Evolutionary conservation across 2,797 vertebrate species (phyloP).

Genomic region (Sebastes hopkinsi): DNA sequence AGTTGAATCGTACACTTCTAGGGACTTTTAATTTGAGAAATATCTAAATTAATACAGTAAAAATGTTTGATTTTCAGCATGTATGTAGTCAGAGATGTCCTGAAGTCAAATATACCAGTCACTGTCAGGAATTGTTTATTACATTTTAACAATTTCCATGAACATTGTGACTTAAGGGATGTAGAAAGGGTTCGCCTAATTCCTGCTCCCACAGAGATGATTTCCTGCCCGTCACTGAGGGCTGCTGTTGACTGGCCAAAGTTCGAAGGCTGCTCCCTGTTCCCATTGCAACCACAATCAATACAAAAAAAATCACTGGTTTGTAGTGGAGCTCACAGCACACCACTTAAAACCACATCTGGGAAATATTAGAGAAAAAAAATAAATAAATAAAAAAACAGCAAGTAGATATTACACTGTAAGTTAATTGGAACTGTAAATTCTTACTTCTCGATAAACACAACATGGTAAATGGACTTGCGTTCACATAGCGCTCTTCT

Average conservation of each 20-base stretch:
- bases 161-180: neutral
- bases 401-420: neutral
- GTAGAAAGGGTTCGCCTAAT: neutral
- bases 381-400: neutral
- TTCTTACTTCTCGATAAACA: neutral
- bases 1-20: too few relatives aligned
- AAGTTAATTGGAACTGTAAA: neutral
- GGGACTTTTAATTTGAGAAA: too few relatives aligned
- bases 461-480: too few relatives aligned
- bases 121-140: too few relatives aligned
- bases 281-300: constrained; percentile 8
- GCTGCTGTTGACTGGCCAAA: constrained; percentile 27
- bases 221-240: neutral
- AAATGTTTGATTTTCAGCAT: too few relatives aligned
- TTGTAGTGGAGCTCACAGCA: neutral
- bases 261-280: constrained; percentile 9
- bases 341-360: neutral
- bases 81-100: too few relatives aligned
- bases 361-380: neutral
- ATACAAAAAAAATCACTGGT: neutral
- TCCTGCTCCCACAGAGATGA: neutral
- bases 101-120: too few relatives aligned
- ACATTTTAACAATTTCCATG: neutral
- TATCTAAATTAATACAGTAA: too few relatives aligned
- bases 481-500: too few relatives aligned